phyloP scores from a whole-genome alignment of 2,888 invertebrate species.

The Eledone cirrhosa region DNA sequence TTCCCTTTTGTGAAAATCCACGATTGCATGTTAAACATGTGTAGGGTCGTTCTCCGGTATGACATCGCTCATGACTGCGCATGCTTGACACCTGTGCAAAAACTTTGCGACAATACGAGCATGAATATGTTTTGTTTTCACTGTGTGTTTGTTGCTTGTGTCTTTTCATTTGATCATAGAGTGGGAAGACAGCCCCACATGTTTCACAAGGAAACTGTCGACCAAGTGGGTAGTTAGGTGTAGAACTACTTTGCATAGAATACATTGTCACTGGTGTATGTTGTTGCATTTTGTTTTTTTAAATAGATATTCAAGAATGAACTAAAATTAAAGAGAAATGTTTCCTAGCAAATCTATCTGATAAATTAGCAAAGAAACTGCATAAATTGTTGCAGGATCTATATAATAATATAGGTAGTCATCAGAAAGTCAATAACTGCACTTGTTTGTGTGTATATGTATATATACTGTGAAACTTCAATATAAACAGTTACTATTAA shows the following conservation, averaged over 20 bases:
- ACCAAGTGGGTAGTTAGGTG: conserved; percentile 5
- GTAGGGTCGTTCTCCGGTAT: conserved; percentile 22
- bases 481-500: too few relatives aligned
- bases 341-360: too few relatives aligned
- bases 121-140: not conserved
- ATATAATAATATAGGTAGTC: too few relatives aligned
- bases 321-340: too few relatives aligned
- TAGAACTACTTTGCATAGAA: not conserved
- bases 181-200: conserved; percentile 19
- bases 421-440: too few relatives aligned
- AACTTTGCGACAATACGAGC: not conserved
- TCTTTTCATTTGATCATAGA: conserved; percentile 21
- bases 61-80: conserved; percentile 15
- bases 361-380: too few relatives aligned
- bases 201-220: conserved; percentile 21
- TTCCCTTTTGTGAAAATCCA: conserved; percentile 15
- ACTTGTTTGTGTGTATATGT: too few relatives aligned
- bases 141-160: conserved; percentile 21
- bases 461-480: too few relatives aligned
- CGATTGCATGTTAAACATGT: not conserved
- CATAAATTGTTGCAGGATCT: too few relatives aligned
- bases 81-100: conserved; percentile 12
- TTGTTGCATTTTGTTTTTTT: too few relatives aligned
- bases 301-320: too few relatives aligned
- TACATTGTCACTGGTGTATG: not conserved